Conservation (phyloP, 2,113 vertebrate species). For the Microcebus ravelobensis region DNA sequence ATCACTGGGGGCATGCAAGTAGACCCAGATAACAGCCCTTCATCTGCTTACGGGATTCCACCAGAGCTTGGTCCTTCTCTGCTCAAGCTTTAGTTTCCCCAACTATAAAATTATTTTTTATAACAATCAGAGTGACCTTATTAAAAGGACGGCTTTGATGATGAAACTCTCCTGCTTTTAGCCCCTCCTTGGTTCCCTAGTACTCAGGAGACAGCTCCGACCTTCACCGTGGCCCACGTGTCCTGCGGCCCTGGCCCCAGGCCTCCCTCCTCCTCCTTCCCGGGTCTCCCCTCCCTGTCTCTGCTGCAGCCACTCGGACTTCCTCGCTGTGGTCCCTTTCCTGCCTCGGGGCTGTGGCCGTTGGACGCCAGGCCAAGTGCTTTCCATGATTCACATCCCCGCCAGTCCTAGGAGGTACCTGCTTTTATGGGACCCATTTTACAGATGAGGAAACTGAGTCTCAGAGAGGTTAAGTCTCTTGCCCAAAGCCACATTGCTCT, state of each 20-base stretch:
- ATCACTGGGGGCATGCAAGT: neutral
- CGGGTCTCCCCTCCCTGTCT: too few relatives aligned
- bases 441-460: neutral
- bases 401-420: neutral
- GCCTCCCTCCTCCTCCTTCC: neutral
- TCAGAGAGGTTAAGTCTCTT: neutral
- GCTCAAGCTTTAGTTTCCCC: neutral
- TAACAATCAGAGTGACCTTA: neutral
- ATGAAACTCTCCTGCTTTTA: neutral
- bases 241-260: neutral
- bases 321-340: neutral
- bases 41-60: neutral
- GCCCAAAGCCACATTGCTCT: neutral
- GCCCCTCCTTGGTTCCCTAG: neutral
- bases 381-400: neutral
- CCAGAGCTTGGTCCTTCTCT: neutral
- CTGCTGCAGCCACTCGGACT: neutral
- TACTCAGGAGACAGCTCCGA: neutral
- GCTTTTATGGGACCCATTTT: neutral
- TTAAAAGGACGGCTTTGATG: neutral
- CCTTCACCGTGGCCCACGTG: rapidly evolving
- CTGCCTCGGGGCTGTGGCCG: neutral
- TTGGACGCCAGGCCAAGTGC: too few relatives aligned
- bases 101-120: neutral
- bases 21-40: neutral